phyloP scores from a whole-genome alignment of 2,888 invertebrate species.

The Aspidiotus rigidus region DNA sequence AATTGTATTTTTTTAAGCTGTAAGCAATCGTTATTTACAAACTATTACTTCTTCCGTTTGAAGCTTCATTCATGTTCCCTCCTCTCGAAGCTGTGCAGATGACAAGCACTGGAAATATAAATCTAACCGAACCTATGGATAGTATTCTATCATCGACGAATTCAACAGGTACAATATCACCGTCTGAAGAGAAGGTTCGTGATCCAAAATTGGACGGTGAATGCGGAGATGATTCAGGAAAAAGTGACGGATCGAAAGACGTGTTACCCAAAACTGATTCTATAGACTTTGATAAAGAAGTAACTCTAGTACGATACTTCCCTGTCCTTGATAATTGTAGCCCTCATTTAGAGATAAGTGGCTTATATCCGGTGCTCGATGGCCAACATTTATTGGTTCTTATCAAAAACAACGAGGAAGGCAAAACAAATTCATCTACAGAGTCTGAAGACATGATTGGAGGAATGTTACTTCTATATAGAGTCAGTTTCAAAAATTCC shows the following conservation, averaged over 20 bases:
- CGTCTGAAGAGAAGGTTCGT: conserved; percentile 23
- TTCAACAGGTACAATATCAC: conserved; percentile 26
- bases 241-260: conserved; percentile 13
- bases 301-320: conserved; percentile 16
- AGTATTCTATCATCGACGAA: conserved; percentile 24
- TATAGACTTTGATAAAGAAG: conserved; percentile 27
- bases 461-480: conserved; percentile 50
- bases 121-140: conserved; percentile 22
- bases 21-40: neutral
- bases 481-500: conserved; percentile 45
- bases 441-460: conserved; percentile 37
- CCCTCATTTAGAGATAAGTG: conserved; percentile 16
- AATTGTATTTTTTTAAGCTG: neutral
- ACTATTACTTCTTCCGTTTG: neutral
- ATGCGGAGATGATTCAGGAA: conserved; percentile 10
- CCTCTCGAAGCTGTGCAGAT: conserved; percentile 20
- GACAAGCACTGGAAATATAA: conserved; percentile 11
- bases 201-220: conserved; percentile 21
- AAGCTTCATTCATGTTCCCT: conserved; percentile 22
- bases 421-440: neutral
- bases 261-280: conserved; percentile 19
- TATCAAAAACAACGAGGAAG: neutral
- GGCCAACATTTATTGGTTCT: conserved; percentile 27
- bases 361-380: conserved; percentile 20
- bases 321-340: conserved; percentile 6